Percentiles rank a stretch among this genome's conserved stretches.
These are phyloP conservation scores for Bradysia coprophila DNA, from an alignment of 1,140 invertebrate species.

Conservation along the genomic window DNA sequence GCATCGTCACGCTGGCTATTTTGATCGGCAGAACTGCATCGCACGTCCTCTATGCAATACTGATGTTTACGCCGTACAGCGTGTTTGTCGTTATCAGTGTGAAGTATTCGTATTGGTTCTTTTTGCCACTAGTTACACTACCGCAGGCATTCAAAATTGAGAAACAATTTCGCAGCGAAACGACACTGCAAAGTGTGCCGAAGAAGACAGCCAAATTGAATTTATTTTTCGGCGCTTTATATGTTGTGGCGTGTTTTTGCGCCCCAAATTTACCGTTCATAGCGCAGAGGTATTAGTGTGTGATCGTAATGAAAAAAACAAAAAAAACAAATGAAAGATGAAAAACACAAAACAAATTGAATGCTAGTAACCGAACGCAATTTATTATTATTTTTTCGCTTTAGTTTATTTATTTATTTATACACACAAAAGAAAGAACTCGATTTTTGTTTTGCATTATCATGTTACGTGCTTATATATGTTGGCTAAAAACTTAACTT, in stretches of 20 bases:
- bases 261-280: constrained; percentile 29
- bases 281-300: constrained; percentile 1
- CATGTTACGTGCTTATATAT: no score
- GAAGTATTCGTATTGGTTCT: constrained; percentile 70
- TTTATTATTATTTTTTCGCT: no score
- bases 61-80: constrained; percentile 83
- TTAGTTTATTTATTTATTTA: no score
- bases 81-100: constrained; percentile 67
- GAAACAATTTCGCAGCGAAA: constrained; percentile 62
- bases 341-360: no score
- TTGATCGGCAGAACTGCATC: constrained; percentile 81
- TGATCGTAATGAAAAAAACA: no score
- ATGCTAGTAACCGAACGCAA: no score
- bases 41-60: constrained; percentile 74
- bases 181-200: constrained; percentile 62
- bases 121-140: constrained; percentile 72
- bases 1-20: constrained; percentile 84
- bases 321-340: no score
- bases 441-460: no score
- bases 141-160: constrained; percentile 78
- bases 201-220: constrained; percentile 79
- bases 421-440: no score
- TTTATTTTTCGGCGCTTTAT: constrained; percentile 77
- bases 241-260: constrained; percentile 58
- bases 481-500: no score